Percentiles rank a stretch among this genome's conserved stretches.
Conservation (phyloP, 1,140 invertebrate species). For the Aleiodes sp. region DNA sequence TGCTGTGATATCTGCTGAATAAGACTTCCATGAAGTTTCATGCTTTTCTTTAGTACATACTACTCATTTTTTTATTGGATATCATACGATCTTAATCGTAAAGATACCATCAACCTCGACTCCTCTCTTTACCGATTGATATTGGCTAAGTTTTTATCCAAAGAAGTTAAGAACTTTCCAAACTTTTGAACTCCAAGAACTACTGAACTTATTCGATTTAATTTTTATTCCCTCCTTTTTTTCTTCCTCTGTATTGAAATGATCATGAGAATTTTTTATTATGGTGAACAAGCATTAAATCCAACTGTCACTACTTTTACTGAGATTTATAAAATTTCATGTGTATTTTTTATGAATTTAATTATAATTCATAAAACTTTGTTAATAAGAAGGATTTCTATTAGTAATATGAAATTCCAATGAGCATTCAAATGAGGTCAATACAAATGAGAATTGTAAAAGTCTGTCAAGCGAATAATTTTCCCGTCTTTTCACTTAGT, state of each 20-base stretch:
- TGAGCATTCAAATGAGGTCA: background rate
- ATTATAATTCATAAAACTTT: background rate
- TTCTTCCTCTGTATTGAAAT: background rate
- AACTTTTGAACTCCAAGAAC: background rate
- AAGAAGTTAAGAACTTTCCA: background rate
- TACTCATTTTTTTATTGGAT: background rate
- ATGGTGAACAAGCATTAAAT: background rate
- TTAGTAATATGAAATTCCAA: background rate
- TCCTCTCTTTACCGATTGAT: background rate
- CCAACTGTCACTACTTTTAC: background rate
- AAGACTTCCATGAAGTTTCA: background rate
- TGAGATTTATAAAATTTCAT: background rate
- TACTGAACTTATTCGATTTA: constrained; percentile 6
- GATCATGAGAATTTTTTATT: background rate
- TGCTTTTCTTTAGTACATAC: background rate
- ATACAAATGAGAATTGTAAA: background rate
- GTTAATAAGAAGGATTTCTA: background rate
- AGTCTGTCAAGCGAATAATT: constrained; percentile 1
- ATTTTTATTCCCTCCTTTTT: too few species aligned
- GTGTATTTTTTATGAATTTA: background rate
- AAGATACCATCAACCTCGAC: background rate
- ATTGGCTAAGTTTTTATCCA: background rate
- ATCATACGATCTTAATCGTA: background rate
- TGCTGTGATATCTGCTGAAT: background rate
- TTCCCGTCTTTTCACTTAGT: constrained; percentile 10